Evolutionary conservation across 2,113 vertebrate species (phyloP).

Genomic region (Atrichornis clamosus): DNA sequence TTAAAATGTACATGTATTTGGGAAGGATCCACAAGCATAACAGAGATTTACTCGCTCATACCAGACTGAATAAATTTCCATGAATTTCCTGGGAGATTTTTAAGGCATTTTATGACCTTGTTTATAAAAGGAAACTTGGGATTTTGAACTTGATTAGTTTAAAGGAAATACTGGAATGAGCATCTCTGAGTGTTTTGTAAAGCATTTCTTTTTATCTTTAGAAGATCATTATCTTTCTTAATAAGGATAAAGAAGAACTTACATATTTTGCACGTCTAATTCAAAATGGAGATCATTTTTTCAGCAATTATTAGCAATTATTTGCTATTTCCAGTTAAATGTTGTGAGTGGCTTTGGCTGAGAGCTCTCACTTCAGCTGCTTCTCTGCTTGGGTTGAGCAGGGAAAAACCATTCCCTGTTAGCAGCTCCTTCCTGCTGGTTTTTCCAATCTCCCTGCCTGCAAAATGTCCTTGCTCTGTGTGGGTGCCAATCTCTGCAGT

Average conservation of each 20-base stretch:
- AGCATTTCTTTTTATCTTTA: not conserved
- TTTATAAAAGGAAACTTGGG: slow-evolving; percentile 14
- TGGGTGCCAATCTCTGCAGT: fast-evolving
- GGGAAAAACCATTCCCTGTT: not conserved
- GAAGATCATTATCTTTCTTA: not conserved
- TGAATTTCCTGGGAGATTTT: slow-evolving; percentile 23
- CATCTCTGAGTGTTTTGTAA: not conserved
- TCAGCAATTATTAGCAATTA: not conserved
- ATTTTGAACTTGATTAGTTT: not conserved
- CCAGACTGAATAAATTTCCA: slow-evolving; percentile 1
- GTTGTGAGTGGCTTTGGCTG: too few relatives aligned
- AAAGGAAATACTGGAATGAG: not conserved
- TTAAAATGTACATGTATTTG: slow-evolving; percentile 33
- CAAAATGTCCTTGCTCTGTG: fast-evolving
- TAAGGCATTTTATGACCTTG: slow-evolving; percentile 30
- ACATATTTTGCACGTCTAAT: not conserved
- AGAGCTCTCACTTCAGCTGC: too few relatives aligned
- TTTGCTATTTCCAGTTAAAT: not conserved
- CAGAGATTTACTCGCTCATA: slow-evolving; percentile 16
- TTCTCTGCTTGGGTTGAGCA: not conserved
- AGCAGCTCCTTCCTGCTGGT: fast-evolving
- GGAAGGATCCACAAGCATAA: not conserved
- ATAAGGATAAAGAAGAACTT: not conserved
- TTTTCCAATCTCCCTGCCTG: not conserved
- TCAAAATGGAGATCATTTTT: not conserved